Conservation (phyloP, 2,797 vertebrate genomes). For the Gymnothorax javanicus region DNA sequence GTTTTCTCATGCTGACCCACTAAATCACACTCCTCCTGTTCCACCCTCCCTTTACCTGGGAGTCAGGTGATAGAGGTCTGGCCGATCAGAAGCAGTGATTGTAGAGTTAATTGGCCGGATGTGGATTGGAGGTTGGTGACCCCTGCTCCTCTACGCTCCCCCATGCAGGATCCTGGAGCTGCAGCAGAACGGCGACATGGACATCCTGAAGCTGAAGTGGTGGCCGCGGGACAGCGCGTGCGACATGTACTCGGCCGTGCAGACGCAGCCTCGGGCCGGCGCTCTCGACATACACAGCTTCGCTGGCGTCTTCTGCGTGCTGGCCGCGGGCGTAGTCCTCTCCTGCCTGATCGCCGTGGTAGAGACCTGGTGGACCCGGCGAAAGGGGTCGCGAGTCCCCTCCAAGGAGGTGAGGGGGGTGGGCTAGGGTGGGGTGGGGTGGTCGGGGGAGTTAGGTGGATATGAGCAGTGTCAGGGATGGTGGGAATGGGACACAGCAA, state of each 20-base stretch:
- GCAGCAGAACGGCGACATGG: conserved; percentile 97
- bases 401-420: conserved; percentile 90
- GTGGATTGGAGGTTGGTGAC: not conserved
- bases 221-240: conserved; percentile 95
- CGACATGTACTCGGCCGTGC: conserved; percentile 89
- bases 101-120: too few species aligned
- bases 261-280: conserved; percentile 85
- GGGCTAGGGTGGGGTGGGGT: conserved; percentile 8
- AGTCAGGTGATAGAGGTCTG: too few species aligned
- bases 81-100: too few species aligned
- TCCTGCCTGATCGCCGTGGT: conserved; percentile 98
- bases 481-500: not conserved
- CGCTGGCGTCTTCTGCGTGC: conserved; percentile 95
- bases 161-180: conserved; percentile 91
- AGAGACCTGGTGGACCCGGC: conserved; percentile 98
- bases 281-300: conserved; percentile 98
- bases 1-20: too few species aligned
- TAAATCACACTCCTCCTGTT: too few species aligned
- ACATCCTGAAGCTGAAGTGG: conserved; percentile 95
- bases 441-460: not conserved
- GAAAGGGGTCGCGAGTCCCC: conserved; percentile 93
- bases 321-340: conserved; percentile 93
- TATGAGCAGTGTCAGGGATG: too few species aligned
- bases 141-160: not conserved
- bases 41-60: too few species aligned